Base-by-base conservation (phyloP, 2,113 vertebrate genomes). In the Tichodroma muraria region DNA sequence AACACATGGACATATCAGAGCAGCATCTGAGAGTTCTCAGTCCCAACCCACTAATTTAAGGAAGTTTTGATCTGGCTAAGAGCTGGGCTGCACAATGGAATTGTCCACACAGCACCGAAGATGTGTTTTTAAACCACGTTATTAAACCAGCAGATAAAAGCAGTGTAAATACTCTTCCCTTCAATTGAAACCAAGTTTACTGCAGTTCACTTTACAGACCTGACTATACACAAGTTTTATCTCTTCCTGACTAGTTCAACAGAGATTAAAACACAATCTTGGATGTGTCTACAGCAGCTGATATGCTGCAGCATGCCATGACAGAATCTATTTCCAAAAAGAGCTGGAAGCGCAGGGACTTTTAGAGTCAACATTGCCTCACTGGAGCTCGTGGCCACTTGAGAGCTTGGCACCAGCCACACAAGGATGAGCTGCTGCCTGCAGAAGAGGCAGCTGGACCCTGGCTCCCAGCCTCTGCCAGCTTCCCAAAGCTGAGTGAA, bases 161-260 rank as follows among this genome's bases (percentile, higher is more conserved):
- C 50, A 78, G 56, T 80, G 66, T 94, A 96, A 95, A 95, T 94
- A 94, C 20, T 70, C 64, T 83, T 83, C 47, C 25, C 77, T 86
- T 66, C 94, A 93, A 93, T 80, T 94, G 91, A 93, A 93, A 89
- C 68, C 25, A 59, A 83, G 94, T 94, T 96, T 95, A 95, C 75
- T 94, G 89, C 42, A 78, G 60, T 63, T 94, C 68, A 47, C 60
- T 95, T 92, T 63, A 89, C 69, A 65, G 83, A 86, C 50, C 25
- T 66, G 56, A 84, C 60, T 90, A 66, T 66, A 92, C 60, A 89
- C 86, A 95, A 94, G 50, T 75, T 93, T 95, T 95, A 93, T 96
- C 93, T 95, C 83, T 80, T 70, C 77, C 93, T 86, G 80, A 65
- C 72, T 84, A 57, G 56, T 6, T 54, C 52, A 49, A 37, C 45